phyloP scores from a whole-genome alignment of 2,888 invertebrate genomes.

The Synergus itoensis region DNA sequence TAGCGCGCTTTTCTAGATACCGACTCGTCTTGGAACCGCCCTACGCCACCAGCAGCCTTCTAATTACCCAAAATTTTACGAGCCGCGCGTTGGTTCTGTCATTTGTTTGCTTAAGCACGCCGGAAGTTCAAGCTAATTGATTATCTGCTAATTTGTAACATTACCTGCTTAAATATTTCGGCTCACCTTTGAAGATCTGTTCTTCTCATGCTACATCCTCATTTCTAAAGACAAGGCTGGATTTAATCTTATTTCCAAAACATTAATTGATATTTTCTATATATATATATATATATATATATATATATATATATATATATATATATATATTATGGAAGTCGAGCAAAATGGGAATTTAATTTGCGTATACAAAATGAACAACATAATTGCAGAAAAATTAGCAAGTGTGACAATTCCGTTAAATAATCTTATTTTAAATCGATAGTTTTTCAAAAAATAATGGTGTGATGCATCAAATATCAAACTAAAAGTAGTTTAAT shows the following conservation, averaged over 20 bases:
- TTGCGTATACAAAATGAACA: too few species aligned
- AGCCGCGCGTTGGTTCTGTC: conserved; percentile 67
- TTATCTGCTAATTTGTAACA: conserved; percentile 74
- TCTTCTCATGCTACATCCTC: conserved; percentile 2
- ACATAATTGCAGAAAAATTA: too few species aligned
- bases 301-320: too few species aligned
- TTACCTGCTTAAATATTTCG: conserved; percentile 55
- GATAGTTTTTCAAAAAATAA: too few species aligned
- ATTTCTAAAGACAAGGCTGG: neutral
- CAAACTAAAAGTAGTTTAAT: too few species aligned
- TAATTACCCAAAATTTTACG: conserved; percentile 72
- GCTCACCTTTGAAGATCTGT: conserved; percentile 44
- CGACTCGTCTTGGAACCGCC: conserved; percentile 56
- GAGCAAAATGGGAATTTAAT: too few species aligned
- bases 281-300: too few species aligned
- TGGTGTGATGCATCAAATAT: too few species aligned
- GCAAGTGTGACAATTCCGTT: too few species aligned
- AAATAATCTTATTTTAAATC: too few species aligned
- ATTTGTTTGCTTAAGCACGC: conserved; percentile 70
- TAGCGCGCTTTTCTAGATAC: conserved; percentile 46
- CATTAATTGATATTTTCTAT: too few species aligned
- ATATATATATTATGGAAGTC: too few species aligned
- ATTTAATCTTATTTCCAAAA: neutral
- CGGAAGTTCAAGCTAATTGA: conserved; percentile 72
- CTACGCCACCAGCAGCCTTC: conserved; percentile 62